A percentile compares a stretch with the other conserved stretches of the same genome.
Conservation (phyloP, 1,140 invertebrate genomes). For the Drosophila prosaltans region DNA sequence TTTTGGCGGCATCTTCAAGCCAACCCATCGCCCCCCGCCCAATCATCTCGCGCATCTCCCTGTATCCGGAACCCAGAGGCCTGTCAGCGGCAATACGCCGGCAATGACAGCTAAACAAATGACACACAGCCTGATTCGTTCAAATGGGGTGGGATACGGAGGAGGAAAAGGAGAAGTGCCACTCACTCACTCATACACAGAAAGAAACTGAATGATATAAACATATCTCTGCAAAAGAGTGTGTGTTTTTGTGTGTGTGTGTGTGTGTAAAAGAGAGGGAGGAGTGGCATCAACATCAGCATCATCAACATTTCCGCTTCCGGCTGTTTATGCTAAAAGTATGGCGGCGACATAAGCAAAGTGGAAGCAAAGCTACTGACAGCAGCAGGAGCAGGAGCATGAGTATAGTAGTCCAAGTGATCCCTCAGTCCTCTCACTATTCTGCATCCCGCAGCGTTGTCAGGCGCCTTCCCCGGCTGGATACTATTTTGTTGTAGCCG, state of each 20-base stretch:
- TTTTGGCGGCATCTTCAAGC: constrained; percentile 24
- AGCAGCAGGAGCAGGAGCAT: background rate
- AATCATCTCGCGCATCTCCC: constrained; percentile 27
- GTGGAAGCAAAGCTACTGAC: constrained; percentile 17
- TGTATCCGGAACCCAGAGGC: constrained; percentile 38
- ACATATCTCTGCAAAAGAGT: background rate
- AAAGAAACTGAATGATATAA: constrained; percentile 12
- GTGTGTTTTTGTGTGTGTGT: background rate
- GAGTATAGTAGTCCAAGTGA: background rate
- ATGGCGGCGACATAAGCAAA: constrained; percentile 64
- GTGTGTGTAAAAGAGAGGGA: background rate
- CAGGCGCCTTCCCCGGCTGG: constrained; percentile 57
- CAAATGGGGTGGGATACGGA: background rate
- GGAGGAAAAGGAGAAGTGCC: background rate
- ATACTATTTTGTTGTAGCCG: constrained; percentile 38
- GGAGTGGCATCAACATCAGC: constrained; percentile 39
- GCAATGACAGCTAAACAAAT: constrained; percentile 81
- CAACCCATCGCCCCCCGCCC: background rate
- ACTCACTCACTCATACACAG: constrained; percentile 25
- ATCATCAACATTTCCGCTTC: constrained; percentile 81
- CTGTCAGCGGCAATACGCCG: constrained; percentile 72
- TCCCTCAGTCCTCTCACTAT: constrained; percentile 7
- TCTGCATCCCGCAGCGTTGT: constrained; percentile 66
- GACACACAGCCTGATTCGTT: constrained; percentile 60
- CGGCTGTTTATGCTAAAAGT: constrained; percentile 81